Base-by-base conservation (phyloP, 2,797 vertebrate genomes). In the Triplophysa yarkandensis region DNA sequence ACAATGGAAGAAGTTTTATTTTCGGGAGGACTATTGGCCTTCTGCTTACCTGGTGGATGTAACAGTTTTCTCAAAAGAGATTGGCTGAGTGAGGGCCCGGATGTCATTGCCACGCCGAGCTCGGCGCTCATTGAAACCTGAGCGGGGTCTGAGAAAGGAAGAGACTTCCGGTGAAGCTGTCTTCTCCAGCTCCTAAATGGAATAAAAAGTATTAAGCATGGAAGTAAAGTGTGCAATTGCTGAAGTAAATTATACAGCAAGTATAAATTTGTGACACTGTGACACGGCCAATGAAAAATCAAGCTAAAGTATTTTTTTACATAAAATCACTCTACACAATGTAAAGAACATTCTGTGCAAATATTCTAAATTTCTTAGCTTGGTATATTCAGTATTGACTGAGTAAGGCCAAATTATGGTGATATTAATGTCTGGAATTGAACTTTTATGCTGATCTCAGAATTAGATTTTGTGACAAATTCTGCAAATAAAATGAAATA, bases 101-200 rank as follows among this genome's bases (percentile, higher is more conserved):
- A 85, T 84, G 54, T 92, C 92, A 10, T 87, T 85, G 68, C 84
- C 80, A 7, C 89, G 90, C 13, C 88, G 88, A 23, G 13, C 68
- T 73, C 89, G 84, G 67, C 90, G 88, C 36, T 92, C 91, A 0
- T 84, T 85, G 28, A 83, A 80, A n/a, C 86, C 85, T 0, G 89
- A 83, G 41, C 90, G 91, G 70, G 92, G 92, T 83, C 88, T 93
- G 68, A 90, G 86, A 80, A 86, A 83, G 1, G 82, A 77, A 0
- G 88, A 82, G 39, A 85, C 81, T 52, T 92, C 89, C 0, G 89
- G 86, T 32, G 86, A 67, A 0, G 88, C 80, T 0, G 89, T 84
- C 82, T 89, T 93, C 84, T 94, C 93, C 83, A 93, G 76, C 84
- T 93, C 92, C 93, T 94, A 21, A 6, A 28, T 9, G 55, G 63